Evolutionary conservation across 1,140 invertebrate species (phyloP).

Genomic region (Neotoxoptera formosana): DNA sequence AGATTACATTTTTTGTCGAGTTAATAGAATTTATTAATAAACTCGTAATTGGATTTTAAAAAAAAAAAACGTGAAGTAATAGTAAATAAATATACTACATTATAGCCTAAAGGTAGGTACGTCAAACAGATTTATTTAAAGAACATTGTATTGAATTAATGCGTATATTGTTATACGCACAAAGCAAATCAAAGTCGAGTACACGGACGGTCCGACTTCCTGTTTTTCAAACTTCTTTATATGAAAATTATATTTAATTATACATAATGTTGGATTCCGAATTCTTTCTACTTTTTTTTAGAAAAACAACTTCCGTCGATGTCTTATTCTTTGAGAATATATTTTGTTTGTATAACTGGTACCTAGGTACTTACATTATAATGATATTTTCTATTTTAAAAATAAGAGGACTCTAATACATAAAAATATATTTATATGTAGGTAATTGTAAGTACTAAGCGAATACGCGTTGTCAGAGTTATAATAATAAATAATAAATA

Average conservation of each 20-base stretch:
- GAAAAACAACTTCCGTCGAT: constrained; percentile 31
- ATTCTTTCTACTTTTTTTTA: background rate
- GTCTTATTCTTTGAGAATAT: background rate
- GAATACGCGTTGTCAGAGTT: background rate
- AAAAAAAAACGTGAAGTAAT: background rate
- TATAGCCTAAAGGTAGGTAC: background rate
- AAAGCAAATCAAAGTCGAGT: constrained; percentile 26
- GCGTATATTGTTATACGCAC: background rate
- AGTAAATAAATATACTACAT: background rate
- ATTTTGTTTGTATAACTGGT: background rate
- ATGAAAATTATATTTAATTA: constrained; percentile 34
- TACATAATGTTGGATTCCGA: constrained; percentile 21
- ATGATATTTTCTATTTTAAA: background rate
- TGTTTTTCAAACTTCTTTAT: constrained; percentile 14
- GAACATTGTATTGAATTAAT: background rate
- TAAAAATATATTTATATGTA: background rate
- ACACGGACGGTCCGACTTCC: background rate
- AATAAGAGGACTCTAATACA: background rate
- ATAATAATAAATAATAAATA: background rate
- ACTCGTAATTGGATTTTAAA: background rate
- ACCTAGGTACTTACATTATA: background rate
- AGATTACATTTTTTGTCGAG: background rate
- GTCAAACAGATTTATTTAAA: background rate
- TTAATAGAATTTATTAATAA: background rate
- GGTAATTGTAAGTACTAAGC: too few relatives aligned